Percentiles rank a stretch among this genome's conserved stretches.
phyloP scores from a whole-genome alignment of 2,113 vertebrate genomes.

The Antechinus flavipes region DNA sequence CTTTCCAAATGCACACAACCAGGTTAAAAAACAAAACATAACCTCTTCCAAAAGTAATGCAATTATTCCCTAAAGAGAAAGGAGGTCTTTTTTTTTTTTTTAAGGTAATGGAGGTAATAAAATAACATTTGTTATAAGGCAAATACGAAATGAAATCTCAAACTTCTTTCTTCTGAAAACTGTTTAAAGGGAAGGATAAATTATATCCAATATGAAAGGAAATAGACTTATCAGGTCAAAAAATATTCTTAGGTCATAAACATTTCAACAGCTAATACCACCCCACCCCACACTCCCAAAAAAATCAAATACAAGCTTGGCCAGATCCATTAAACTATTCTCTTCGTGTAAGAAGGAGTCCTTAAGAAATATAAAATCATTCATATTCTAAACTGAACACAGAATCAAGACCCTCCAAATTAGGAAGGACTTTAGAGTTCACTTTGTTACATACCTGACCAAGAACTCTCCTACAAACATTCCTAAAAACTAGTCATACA shows the following conservation, averaged over 20 bases:
- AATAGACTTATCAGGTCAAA: not conserved
- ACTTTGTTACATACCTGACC: not conserved
- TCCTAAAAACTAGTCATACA: not conserved
- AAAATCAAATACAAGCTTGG: not conserved
- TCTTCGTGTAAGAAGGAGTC: not conserved
- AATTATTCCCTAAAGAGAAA: slow-evolving; percentile 57
- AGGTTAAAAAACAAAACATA: slow-evolving; percentile 63
- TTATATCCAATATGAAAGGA: slow-evolving; percentile 4
- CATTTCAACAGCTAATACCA: slow-evolving; percentile 21
- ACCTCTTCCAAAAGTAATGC: slow-evolving; percentile 49
- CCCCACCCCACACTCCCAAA: not conserved
- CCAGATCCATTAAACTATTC: not conserved
- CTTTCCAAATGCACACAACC: slow-evolving; percentile 76
- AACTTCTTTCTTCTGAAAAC: slow-evolving; percentile 52
- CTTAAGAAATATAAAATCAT: not conserved
- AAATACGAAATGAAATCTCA: slow-evolving; percentile 64
- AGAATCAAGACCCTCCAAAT: not conserved
- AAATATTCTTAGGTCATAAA: slow-evolving; percentile 30
- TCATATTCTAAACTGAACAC: not conserved
- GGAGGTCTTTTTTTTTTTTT: slow-evolving; percentile 40
- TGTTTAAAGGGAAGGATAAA: slow-evolving; percentile 60
- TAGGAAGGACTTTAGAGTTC: not conserved
- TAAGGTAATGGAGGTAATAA: slow-evolving; percentile 71
- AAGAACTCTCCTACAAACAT: not conserved
- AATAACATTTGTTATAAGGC: slow-evolving; percentile 55